Base-by-base conservation (phyloP, 2,888 invertebrate genomes). In the Pandemis heparana region DNA sequence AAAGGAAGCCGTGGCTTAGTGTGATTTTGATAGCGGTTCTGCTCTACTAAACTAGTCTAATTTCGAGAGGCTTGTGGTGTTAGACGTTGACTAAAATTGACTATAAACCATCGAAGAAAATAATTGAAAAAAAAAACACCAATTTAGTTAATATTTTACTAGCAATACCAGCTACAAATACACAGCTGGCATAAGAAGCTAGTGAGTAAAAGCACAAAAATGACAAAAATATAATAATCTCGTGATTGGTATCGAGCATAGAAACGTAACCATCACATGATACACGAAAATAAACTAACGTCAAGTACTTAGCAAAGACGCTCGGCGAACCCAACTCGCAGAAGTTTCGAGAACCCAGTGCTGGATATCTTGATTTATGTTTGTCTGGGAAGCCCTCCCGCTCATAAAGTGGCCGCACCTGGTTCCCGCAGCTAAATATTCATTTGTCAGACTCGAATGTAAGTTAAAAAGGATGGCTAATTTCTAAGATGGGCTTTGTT, bases 401-500 rank as follows among this genome's bases (percentile, higher is more conserved):
- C 81, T 82, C 80, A 82, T 83, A 80, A 82, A 81, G 81, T 79
- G 79, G 78, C 74, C 70, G 78, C 92, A 92, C 92, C 92, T 92
- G 92, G 87, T 85, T 78, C 86, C 85, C 81, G 76, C 81, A 83
- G 87, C 87, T 89, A 87, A 92, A 91, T 89, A 89, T 90, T 92
- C 92, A 92, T 92, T 92, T 92, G 91, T 92, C 91, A 91, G 85
- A 85, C 87, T 82, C 84, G 87, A 87, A 89, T 87, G 89, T 85
- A 88, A 90, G 83, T 91, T 90, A 87, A 88, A 91, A 92, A 91
- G 91, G 91, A 92, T 92, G 89, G 91, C 87, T 92, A 91, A 91
- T 92, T 89, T 91, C 89, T 90, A 85, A 89, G 89, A 90, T 91
- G 90, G 90, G 86, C 83, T 89, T 86, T 83, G 82, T 83, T 80